Evolutionary conservation across 2,888 invertebrate genomes (phyloP).

Genomic region (Ochropacha duplaris): DNA sequence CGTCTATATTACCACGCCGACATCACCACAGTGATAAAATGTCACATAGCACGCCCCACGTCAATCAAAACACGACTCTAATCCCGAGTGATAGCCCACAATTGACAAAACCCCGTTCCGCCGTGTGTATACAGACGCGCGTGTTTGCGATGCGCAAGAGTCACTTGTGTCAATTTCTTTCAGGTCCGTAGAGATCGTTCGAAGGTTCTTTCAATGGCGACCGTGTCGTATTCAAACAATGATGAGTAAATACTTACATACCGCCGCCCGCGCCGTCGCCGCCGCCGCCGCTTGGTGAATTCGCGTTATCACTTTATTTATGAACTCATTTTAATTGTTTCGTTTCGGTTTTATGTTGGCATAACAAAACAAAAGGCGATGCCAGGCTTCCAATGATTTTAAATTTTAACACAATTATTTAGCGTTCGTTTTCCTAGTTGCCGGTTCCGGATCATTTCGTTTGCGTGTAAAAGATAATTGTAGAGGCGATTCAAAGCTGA

Average conservation of each 20-base stretch:
- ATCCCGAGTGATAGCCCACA: constrained; percentile 25
- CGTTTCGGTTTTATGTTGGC: constrained; percentile 11
- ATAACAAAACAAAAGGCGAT: constrained; percentile 11
- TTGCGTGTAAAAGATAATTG: neutral
- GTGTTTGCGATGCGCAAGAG: constrained; percentile 46
- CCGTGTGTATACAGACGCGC: constrained; percentile 21
- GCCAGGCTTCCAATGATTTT: neutral
- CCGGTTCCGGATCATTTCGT: neutral
- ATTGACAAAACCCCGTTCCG: constrained; percentile 23
- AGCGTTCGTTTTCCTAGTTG: neutral
- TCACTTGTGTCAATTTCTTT: constrained; percentile 76
- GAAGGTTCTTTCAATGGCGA: constrained; percentile 23
- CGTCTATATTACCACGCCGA: constrained; percentile 59
- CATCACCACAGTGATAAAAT: constrained; percentile 15
- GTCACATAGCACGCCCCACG: neutral
- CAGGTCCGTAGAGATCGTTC: constrained; percentile 14
- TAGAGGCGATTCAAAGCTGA: neutral
- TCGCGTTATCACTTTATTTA: constrained; percentile 31
- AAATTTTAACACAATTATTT: neutral
- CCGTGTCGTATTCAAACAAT: constrained; percentile 27
- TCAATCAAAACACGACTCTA: constrained; percentile 48
- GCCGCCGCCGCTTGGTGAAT: constrained; percentile 15
- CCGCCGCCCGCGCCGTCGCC: no score
- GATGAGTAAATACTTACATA: constrained; percentile 10
- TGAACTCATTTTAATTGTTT: constrained; percentile 23